Evolutionary conservation across 1,140 invertebrate species (phyloP), one percentile per base, ranked within the genome.

Genomic region (Triops cancriformis): DNA sequence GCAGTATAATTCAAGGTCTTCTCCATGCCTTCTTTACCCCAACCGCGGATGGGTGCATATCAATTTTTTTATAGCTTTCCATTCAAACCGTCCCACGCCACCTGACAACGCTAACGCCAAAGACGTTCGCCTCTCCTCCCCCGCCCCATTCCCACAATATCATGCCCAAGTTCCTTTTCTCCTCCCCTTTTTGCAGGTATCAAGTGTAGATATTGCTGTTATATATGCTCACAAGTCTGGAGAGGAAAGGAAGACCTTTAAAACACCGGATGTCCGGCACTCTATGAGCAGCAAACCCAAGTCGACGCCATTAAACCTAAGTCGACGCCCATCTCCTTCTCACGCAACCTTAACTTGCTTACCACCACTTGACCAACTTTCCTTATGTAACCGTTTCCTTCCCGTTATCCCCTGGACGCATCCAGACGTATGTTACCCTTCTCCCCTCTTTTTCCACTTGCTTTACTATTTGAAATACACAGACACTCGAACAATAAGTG

Each of bases 241-340:
- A n/a, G n/a, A n/a, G 31, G 31, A 23, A 64, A 64, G 51, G 51
- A 64, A 18, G 51, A 18, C 51, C 18, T 64, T 64, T 64, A 64
- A 64, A 37, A 18, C 51, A 64, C 51, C 51, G 51, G 51, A 64
- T 23, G 51, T 64, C 51, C 51, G 51, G 51, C 51, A 64, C 51
- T 64, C 51, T 23, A 64, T 23, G 51, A n/a, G 18, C 14, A 64
- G 51, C 51, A 4, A 64, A 23, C 14, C 14, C 14, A 64, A 4
- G 51, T 64, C 51, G 51, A 64, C 51, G 51, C 51, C 51, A 64
- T 64, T 64, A 64, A 64, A 64, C 10, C 51, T n/a, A 64, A 64
- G 51, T 64, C 51, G 51, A 64, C 51, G 51, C 51, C 51, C 51
- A 64, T 64, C 51, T 64, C 51, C 51, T 64, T 64, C 51, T 64